These are phyloP conservation scores for Hyles lineata DNA, from an alignment of 2,888 invertebrate species.

Conservation along the genomic window DNA sequence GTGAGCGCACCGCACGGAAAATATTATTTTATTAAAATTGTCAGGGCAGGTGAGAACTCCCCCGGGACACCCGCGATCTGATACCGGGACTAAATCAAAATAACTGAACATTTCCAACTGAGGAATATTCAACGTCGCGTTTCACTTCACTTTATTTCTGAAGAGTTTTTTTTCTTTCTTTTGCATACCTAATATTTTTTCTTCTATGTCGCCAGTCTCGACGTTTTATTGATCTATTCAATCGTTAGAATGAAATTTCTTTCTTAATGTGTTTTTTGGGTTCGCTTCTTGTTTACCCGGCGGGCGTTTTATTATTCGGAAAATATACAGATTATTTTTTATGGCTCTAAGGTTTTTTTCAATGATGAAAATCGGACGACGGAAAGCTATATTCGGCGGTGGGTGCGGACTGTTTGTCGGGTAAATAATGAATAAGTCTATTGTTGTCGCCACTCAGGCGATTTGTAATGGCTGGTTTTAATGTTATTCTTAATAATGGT, in stretches of 20 bases:
- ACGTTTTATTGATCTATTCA: conserved; percentile 69
- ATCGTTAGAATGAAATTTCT: conserved; percentile 60
- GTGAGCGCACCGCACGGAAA: conserved; percentile 36
- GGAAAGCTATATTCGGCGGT: neutral
- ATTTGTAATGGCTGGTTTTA: neutral
- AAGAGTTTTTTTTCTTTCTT: conserved; percentile 33
- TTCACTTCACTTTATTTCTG: conserved; percentile 43
- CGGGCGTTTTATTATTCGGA: conserved; percentile 22
- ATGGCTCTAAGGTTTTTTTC: neutral
- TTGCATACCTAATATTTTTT: conserved; percentile 44
- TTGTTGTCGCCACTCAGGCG: neutral
- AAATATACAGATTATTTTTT: conserved; percentile 23
- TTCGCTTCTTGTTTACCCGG: conserved; percentile 30
- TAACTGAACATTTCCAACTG: conserved; percentile 64
- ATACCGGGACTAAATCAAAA: conserved; percentile 66
- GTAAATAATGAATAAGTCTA: conserved; percentile 12
- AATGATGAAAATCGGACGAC: neutral
- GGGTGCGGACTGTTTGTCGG: neutral
- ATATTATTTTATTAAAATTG: conserved; percentile 50
- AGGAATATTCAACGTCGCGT: conserved; percentile 54
- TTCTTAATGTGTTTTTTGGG: conserved; percentile 58
- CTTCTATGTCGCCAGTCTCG: conserved; percentile 33
- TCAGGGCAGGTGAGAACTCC: conserved; percentile 44
- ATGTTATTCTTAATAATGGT: neutral
- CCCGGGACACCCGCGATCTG: conserved; percentile 45